These are phyloP conservation scores for Urocynchramus pylzowi DNA, from an alignment of 2,113 vertebrate genomes.

Conservation along the genomic window DNA sequence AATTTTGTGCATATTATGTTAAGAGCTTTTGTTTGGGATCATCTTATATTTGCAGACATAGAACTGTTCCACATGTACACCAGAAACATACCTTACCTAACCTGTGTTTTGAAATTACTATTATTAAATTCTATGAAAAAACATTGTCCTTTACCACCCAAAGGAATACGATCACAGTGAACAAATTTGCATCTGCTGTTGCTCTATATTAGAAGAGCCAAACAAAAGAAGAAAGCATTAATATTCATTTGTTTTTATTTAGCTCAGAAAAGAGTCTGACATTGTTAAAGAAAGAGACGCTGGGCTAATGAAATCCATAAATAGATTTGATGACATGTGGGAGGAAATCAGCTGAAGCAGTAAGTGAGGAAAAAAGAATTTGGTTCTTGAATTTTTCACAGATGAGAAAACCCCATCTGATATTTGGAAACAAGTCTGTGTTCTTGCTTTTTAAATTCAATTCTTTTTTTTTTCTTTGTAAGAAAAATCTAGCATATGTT, in stretches of 20 bases:
- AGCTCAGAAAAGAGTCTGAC: neutral
- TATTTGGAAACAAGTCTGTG: neutral
- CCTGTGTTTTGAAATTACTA: neutral
- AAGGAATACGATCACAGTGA: neutral
- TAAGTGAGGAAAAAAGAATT: neutral
- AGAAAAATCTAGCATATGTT: neutral
- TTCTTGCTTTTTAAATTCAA: neutral
- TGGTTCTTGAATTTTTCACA: neutral
- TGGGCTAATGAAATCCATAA: slow-evolving; percentile 16
- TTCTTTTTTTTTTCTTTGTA: neutral
- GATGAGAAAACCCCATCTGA: neutral
- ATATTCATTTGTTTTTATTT: slow-evolving; percentile 35
- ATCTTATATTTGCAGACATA: neutral
- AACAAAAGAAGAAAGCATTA: slow-evolving; percentile 24
- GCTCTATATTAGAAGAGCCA: neutral
- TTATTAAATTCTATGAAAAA: neutral
- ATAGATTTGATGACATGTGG: neutral
- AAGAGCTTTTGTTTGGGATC: neutral
- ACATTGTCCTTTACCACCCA: neutral
- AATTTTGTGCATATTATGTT: neutral
- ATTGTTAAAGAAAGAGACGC: neutral
- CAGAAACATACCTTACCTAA: neutral
- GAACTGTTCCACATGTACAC: neutral
- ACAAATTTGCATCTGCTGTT: neutral
- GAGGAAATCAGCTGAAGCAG: slow-evolving; percentile 21